These are phyloP conservation scores for Plectrocnemia conspersa DNA, from an alignment of 1,140 invertebrate genomes.

Conservation along the genomic window DNA sequence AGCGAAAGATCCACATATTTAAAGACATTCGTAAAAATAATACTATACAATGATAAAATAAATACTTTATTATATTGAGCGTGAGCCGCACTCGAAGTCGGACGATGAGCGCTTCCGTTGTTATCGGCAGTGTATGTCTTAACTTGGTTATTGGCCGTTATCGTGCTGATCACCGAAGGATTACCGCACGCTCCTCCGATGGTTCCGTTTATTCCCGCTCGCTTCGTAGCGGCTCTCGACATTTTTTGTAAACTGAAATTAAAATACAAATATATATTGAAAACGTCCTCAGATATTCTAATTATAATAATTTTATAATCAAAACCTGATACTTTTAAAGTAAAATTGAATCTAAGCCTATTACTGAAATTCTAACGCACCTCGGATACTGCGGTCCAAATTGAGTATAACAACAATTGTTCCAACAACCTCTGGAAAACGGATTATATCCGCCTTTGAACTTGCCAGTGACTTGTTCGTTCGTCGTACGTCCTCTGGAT, in stretches of 20 bases:
- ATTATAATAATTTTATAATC: neutral
- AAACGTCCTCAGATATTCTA: neutral
- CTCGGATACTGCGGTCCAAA: slow-evolving; percentile 96
- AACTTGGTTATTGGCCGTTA: slow-evolving; percentile 67
- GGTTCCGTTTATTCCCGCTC: slow-evolving; percentile 22
- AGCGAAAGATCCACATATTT: slow-evolving; percentile 10
- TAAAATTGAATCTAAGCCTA: neutral
- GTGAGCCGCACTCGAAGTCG: slow-evolving; percentile 58
- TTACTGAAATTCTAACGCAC: slow-evolving; percentile 51
- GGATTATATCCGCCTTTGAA: slow-evolving; percentile 97
- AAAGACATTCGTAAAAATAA: neutral
- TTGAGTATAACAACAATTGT: slow-evolving; percentile 91
- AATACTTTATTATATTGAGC: slow-evolving; percentile 88
- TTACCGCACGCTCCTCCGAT: slow-evolving; percentile 33
- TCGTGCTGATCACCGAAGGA: slow-evolving; percentile 45
- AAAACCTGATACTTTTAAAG: neutral
- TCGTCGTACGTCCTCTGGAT: slow-evolving; percentile 96
- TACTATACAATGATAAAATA: neutral
- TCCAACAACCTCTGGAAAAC: slow-evolving; percentile 88
- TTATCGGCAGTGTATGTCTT: slow-evolving; percentile 96
- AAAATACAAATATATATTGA: too few species aligned
- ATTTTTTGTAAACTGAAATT: slow-evolving; percentile 29
- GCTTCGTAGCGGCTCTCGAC: slow-evolving; percentile 44
- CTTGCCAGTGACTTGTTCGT: slow-evolving; percentile 99
- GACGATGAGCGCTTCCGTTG: slow-evolving; percentile 71